Conservation (phyloP, 2,797 vertebrate species). For the Hipposideros larvatus region DNA sequence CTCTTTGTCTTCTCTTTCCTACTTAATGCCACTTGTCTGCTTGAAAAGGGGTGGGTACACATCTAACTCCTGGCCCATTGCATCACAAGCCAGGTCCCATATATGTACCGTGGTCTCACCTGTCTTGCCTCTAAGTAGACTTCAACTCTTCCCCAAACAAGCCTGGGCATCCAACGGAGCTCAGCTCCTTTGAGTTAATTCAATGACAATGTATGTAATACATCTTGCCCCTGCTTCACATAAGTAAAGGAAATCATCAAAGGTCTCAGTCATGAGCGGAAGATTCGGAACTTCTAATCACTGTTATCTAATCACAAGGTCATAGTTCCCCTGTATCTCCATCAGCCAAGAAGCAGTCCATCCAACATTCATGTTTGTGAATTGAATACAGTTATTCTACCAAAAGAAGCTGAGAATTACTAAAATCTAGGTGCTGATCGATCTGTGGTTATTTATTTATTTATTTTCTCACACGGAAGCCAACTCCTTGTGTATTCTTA, state of each 20-base stretch:
- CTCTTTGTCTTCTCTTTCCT: neutral
- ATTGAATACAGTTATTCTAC: conserved; percentile 27
- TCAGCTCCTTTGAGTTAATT: neutral
- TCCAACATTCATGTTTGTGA: neutral
- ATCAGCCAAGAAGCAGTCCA: neutral
- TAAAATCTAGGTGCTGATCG: conserved; percentile 28
- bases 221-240: neutral
- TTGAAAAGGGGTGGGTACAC: neutral
- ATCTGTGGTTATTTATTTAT: neutral
- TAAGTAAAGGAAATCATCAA: neutral
- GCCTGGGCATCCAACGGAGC: neutral
- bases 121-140: neutral
- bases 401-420: conserved; percentile 20
- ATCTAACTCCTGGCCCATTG: neutral
- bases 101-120: neutral
- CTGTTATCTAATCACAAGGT: neutral
- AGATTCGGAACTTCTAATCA: neutral
- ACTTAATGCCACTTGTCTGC: neutral
- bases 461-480: conserved; percentile 27
- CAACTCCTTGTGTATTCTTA: conserved; percentile 69
- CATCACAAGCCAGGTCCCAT: neutral
- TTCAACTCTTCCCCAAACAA: neutral
- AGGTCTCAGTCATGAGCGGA: neutral
- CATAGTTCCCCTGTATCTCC: neutral
- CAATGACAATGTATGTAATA: neutral